phyloP scores from a whole-genome alignment of 2,113 vertebrate genomes.

The Dipodomys merriami region DNA sequence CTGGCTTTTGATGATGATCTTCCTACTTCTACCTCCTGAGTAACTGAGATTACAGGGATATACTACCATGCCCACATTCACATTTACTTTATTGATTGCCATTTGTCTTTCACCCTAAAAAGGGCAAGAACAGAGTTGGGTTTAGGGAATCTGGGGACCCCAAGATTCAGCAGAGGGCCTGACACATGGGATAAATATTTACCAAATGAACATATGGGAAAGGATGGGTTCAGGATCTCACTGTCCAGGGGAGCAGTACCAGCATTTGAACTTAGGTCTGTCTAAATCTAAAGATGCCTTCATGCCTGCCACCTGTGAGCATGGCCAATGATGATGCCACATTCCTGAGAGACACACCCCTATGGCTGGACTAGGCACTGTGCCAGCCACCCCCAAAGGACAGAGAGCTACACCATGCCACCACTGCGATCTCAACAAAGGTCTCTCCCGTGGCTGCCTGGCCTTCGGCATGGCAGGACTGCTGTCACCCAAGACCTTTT shows the following conservation, averaged over 20 bases:
- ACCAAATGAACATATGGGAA: conserved; percentile 51
- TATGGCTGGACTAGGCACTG: fast-evolving
- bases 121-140: background rate
- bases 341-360: background rate
- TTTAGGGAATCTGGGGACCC: background rate
- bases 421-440: background rate
- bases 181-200: background rate
- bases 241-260: conserved; percentile 17
- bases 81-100: background rate
- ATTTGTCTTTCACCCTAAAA: background rate
- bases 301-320: conserved; percentile 10
- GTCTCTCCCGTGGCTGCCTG: fast-evolving
- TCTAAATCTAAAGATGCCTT: conserved; percentile 52
- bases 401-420: background rate
- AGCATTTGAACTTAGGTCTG: conserved; percentile 57
- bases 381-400: background rate
- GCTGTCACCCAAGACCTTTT: background rate
- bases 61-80: no score
- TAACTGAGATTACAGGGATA: no score
- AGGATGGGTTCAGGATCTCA: conserved; percentile 61
- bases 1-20: no score
- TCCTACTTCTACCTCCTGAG: no score
- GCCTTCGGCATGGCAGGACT: background rate
- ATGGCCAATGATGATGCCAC: conserved; percentile 21
- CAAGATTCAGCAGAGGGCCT: conserved; percentile 62